Percentiles rank a stretch among this genome's conserved stretches.
Evolutionary conservation across 2,888 invertebrate species (phyloP).

Genomic region (Drosophila borealis): DNA sequence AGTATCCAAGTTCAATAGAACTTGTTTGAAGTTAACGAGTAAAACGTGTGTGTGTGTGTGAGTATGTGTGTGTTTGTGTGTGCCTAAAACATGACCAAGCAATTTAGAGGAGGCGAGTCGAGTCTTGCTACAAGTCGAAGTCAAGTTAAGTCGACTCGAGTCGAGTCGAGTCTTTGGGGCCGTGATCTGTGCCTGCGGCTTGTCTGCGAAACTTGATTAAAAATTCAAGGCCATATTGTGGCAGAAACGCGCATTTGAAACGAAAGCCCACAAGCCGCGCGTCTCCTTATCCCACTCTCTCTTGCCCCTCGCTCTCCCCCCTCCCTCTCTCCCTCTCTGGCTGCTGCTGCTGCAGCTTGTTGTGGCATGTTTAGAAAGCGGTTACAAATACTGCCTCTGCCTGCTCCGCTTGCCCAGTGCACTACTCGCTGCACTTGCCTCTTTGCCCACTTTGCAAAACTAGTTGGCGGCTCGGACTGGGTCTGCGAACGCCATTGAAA

Average conservation of each 20-base stretch:
- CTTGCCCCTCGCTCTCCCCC: neutral
- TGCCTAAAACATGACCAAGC: conserved; percentile 65
- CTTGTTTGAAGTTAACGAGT: conserved; percentile 65
- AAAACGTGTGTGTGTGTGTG: conserved; percentile 1
- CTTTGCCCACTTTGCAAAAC: conserved; percentile 42
- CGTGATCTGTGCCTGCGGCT: conserved; percentile 59
- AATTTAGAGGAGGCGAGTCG: conserved; percentile 26
- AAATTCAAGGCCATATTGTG: conserved; percentile 80
- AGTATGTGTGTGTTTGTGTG: conserved; percentile 5
- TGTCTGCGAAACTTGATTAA: conserved; percentile 76
- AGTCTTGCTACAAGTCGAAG: neutral
- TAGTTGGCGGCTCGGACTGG: conserved; percentile 41
- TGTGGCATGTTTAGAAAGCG: conserved; percentile 73
- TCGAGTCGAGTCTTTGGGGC: conserved; percentile 34
- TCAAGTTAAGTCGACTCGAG: neutral
- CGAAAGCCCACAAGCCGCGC: conserved; percentile 45
- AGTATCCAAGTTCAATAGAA: conserved; percentile 75
- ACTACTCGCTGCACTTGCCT: conserved; percentile 68
- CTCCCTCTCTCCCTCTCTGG: conserved; percentile 4
- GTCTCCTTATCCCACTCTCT: neutral
- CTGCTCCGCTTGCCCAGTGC: conserved; percentile 72
- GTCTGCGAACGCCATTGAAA: conserved; percentile 50
- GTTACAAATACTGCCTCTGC: conserved; percentile 45
- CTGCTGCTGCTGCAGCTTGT: conserved; percentile 38
- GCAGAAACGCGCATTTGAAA: conserved; percentile 67